Base-by-base conservation (phyloP, 2,888 invertebrate species). In the Anaspis maculata region DNA sequence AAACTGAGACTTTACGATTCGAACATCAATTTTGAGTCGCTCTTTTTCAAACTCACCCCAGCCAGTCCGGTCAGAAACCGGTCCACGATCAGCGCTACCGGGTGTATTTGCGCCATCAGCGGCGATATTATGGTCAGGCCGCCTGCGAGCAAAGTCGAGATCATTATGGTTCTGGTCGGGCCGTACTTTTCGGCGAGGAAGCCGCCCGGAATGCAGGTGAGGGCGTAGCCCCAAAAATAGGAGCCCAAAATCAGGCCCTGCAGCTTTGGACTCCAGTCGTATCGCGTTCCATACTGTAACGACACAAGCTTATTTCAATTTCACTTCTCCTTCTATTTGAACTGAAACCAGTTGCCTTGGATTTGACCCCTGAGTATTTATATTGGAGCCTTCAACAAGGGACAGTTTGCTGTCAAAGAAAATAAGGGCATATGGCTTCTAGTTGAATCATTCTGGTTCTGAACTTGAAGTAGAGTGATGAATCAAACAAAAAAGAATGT, bases 221-320 rank as follows among this genome's bases (percentile, higher is more conserved):
- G 47, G 10, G 77, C 73, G 45, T 80, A 81, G 16, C 79, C 78
- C 74, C 79, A 81, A 54, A 80, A 82, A 49, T 77, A 82, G 0
- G 79, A 69, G 1, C 79, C 79, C 14, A 82, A 59, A 6, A 82
- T 71, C 16, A 74, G 53, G 1, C 77, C 78, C 58, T 82, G 80
- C 45, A 76, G 71, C 27, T 71, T 68, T 15, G 68, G 57, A 12
- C 70, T 68, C 82, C 82, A 82, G 35, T 67, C 55, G 39, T 69
- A 73, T 2, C 70, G 66, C 0, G 54, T 57, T 2, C 71, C 72
- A 46, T 66, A 67, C 73, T 73, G 33, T 3, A 57, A n/a, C n/a
- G n/a, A n/a, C n/a, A n/a, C n/a, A n/a, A n/a, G n/a, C n/a, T n/a
- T n/a, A n/a, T n/a, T n/a, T n/a, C n/a, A n/a, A n/a, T n/a, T n/a